A percentile compares a stretch with the other conserved stretches of the same genome.
Evolutionary conservation across 1,140 invertebrate species (phyloP).

Genomic region (Sarcophaga peregrina): DNA sequence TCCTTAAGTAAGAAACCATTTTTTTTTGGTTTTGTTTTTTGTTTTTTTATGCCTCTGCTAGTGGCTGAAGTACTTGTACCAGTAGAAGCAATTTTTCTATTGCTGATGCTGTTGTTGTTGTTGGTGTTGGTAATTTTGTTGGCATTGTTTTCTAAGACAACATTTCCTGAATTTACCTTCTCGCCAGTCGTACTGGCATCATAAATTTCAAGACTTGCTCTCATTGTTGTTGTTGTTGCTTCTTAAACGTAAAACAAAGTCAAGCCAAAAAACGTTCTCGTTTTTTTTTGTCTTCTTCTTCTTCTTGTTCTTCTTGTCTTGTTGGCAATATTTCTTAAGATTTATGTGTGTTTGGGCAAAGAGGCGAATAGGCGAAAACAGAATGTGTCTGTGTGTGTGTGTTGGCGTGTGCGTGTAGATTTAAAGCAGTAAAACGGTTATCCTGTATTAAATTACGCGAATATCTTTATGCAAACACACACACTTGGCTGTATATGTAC

Average conservation of each 20-base stretch:
- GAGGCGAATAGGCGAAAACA: neutral
- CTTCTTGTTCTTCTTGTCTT: neutral
- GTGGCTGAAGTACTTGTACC: neutral
- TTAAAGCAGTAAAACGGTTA: neutral
- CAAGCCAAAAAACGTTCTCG: constrained; percentile 1
- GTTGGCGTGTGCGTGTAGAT: neutral
- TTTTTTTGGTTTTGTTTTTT: neutral
- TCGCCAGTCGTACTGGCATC: constrained; percentile 35
- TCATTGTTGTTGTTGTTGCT: constrained; percentile 12
- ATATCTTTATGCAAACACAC: neutral
- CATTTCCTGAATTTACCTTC: constrained; percentile 40
- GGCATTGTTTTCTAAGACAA: constrained; percentile 41
- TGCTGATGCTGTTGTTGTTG: neutral
- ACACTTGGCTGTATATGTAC: too few species aligned
- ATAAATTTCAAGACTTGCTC: constrained; percentile 33
- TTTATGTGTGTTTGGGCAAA: neutral
- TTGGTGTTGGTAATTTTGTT: constrained; percentile 36
- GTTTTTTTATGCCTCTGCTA: neutral
- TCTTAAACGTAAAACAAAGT: constrained; percentile 8
- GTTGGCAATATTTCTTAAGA: neutral
- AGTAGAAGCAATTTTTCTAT: neutral
- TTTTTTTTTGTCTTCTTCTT: neutral
- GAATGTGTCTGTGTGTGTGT: neutral
- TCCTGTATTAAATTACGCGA: constrained; percentile 11
- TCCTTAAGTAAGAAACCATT: too few species aligned